Conservation (phyloP, 1,140 invertebrate genomes). For the Ips nitidus region DNA sequence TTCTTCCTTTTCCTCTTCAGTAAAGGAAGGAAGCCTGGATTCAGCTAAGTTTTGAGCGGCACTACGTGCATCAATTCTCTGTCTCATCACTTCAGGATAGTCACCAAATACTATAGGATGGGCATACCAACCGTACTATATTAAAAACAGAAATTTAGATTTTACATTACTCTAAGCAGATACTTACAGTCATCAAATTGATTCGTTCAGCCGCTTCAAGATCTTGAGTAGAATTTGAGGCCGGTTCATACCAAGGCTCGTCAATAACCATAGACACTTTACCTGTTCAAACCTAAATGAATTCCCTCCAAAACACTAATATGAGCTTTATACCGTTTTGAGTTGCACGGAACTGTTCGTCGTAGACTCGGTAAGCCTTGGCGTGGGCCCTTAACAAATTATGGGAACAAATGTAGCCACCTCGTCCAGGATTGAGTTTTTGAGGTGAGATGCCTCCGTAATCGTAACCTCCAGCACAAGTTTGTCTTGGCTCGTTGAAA, state of each 20-base stretch:
- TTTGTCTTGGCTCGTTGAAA: conserved; percentile 71
- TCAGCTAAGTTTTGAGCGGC: conserved; percentile 57
- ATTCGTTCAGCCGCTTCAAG: conserved; percentile 27
- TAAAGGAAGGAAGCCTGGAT: conserved; percentile 57
- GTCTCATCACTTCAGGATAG: conserved; percentile 63
- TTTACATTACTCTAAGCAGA: background rate
- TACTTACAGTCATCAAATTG: conserved; percentile 25
- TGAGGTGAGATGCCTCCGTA: conserved; percentile 38
- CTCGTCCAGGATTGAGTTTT: conserved; percentile 41
- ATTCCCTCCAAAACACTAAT: background rate
- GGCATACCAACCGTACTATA: conserved; percentile 60
- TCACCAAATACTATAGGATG: conserved; percentile 48
- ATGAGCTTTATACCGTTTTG: conserved; percentile 38
- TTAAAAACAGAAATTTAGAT: background rate
- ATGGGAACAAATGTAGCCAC: conserved; percentile 44
- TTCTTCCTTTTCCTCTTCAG: background rate
- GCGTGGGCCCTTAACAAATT: conserved; percentile 43
- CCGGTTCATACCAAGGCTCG: conserved; percentile 25
- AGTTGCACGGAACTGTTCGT: conserved; percentile 35
- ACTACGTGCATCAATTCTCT: conserved; percentile 58
- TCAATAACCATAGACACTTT: conserved; percentile 29
- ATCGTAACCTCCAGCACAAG: conserved; percentile 52
- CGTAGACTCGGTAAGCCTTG: conserved; percentile 43
- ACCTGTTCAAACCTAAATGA: conserved; percentile 14
- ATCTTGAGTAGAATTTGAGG: conserved; percentile 20